Conservation (phyloP, 2,113 vertebrate genomes). For the Forbesichthys papilliferus region DNA sequence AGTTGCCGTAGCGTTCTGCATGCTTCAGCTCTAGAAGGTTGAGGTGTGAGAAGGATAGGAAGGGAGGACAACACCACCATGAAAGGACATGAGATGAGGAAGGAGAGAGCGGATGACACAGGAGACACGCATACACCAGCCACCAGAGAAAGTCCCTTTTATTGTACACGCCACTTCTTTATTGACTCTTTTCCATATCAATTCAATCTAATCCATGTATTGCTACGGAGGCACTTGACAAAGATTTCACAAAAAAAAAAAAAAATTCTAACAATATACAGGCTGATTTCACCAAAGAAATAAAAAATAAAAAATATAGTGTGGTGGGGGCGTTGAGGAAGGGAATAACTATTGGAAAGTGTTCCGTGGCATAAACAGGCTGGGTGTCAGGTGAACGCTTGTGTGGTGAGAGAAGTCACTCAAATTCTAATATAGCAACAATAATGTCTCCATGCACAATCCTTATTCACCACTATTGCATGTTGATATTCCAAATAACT, state of each 20-base stretch:
- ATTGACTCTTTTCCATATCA: slow-evolving; percentile 59
- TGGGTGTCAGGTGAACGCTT: too few relatives aligned
- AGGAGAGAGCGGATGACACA: slow-evolving; percentile 37
- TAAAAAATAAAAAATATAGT: slow-evolving; percentile 34
- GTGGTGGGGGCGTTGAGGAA: slow-evolving; percentile 21
- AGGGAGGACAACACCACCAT: slow-evolving; percentile 1
- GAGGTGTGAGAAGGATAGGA: slow-evolving; percentile 5
- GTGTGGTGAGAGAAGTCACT: too few relatives aligned
- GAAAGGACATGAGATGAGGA: slow-evolving; percentile 1
- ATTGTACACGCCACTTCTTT: slow-evolving; percentile 79
- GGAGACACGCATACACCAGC: slow-evolving; percentile 75
- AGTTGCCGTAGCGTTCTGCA: slow-evolving; percentile 24
- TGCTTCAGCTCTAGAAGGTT: not conserved
- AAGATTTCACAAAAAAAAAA: slow-evolving; percentile 47
- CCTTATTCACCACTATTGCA: too few relatives aligned
- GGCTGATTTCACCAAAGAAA: not conserved
- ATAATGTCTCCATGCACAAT: too few relatives aligned
- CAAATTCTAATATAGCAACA: too few relatives aligned
- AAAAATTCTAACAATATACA: not conserved
- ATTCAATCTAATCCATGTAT: slow-evolving; percentile 69
- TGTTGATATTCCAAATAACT: too few relatives aligned
- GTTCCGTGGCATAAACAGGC: not conserved
- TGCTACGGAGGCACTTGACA: slow-evolving; percentile 80
- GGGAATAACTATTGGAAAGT: slow-evolving; percentile 6
- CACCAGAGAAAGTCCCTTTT: slow-evolving; percentile 78